Evolutionary conservation across 2,888 invertebrate species (phyloP).

Genomic region (Synanthedon formicaeformis): DNA sequence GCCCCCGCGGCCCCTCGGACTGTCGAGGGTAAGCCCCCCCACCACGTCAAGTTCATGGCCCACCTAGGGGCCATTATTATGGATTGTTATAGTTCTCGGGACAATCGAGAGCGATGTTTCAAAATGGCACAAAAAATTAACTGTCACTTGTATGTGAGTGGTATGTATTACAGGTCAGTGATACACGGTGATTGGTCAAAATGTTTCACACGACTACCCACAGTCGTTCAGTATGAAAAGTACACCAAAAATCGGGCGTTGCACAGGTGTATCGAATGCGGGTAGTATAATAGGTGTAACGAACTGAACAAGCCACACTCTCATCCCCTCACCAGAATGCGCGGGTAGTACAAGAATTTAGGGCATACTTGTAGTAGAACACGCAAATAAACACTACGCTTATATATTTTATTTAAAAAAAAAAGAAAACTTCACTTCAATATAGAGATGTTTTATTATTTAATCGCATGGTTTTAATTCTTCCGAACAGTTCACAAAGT

Average conservation of each 20-base stretch:
- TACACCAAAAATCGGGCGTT: neutral
- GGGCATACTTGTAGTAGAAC: neutral
- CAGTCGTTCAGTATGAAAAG: too few relatives aligned
- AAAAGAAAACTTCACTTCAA: neutral
- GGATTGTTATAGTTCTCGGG: too few relatives aligned
- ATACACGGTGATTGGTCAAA: too few relatives aligned
- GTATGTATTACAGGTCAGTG: too few relatives aligned
- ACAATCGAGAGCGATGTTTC: too few relatives aligned
- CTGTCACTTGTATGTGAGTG: too few relatives aligned
- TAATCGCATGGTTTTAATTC: slow-evolving; percentile 13
- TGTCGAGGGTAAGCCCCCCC: too few relatives aligned
- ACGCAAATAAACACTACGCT: neutral
- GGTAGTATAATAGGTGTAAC: neutral
- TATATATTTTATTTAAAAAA: neutral
- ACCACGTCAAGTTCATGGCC: too few relatives aligned
- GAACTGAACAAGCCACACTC: neutral
- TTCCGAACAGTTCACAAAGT: slow-evolving; percentile 12
- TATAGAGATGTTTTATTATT: neutral
- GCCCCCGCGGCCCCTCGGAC: too few relatives aligned
- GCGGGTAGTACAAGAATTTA: neutral
- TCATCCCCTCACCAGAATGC: slow-evolving; percentile 2
- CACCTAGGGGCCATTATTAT: too few relatives aligned
- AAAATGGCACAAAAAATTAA: too few relatives aligned
- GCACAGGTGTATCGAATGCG: neutral
- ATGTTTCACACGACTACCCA: too few relatives aligned